phyloP scores from a whole-genome alignment of 1,140 invertebrate species.

The Sinonovacula constricta region DNA sequence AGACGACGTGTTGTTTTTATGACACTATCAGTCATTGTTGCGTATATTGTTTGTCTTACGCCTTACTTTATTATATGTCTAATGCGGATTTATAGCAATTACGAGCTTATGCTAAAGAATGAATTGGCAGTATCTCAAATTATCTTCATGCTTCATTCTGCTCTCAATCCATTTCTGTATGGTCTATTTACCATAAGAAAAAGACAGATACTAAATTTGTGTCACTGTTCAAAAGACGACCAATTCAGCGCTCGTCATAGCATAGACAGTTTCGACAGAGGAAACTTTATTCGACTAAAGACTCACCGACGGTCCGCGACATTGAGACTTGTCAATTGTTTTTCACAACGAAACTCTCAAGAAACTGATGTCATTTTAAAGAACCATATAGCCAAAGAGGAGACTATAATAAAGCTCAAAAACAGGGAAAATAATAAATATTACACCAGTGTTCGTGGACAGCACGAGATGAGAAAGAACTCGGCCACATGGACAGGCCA shows the following conservation, averaged over 20 bases:
- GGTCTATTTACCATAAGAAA: conserved; percentile 76
- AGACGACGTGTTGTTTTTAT: conserved; percentile 76
- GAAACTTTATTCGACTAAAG: not conserved
- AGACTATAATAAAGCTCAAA: conserved; percentile 39
- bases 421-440: conserved; percentile 33
- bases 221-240: not conserved
- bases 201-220: conserved; percentile 52
- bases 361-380: conserved; percentile 56
- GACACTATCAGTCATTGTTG: conserved; percentile 78
- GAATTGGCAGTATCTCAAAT: conserved; percentile 74
- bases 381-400: conserved; percentile 53
- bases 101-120: conserved; percentile 73
- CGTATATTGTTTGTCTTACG: conserved; percentile 78
- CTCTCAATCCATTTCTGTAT: conserved; percentile 79
- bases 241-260: not conserved
- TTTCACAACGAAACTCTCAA: conserved; percentile 13
- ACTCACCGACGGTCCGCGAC: not conserved
- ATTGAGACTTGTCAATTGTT: conserved; percentile 16
- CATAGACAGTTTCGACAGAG: not conserved
- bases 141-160: conserved; percentile 78
- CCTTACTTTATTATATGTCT: conserved; percentile 78
- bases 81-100: conserved; percentile 79
- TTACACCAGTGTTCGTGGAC: not conserved
- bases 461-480: too few species aligned
- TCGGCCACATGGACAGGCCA: too few species aligned